A percentile compares a stretch with the other conserved stretches of the same genome.
phyloP scores from a whole-genome alignment of 2,888 invertebrate species.

The Tribolium freemani region DNA sequence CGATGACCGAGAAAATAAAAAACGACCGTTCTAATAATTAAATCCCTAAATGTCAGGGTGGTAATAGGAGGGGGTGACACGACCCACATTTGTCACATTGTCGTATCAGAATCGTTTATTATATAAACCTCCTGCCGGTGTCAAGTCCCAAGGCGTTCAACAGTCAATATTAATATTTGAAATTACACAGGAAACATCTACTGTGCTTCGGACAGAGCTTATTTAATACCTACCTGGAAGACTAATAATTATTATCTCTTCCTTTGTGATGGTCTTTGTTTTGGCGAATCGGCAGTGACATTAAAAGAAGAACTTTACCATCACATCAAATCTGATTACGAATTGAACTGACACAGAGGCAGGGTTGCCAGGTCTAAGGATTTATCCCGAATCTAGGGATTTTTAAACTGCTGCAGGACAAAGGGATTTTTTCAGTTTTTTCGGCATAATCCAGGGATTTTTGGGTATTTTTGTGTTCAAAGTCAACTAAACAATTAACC shows the following conservation, averaged over 20 bases:
- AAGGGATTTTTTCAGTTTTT: too few relatives aligned
- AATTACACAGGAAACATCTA: background rate
- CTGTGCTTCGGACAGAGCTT: background rate
- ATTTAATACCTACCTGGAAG: background rate
- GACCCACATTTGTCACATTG: constrained; percentile 29
- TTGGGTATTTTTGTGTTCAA: too few relatives aligned
- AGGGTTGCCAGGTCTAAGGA: too few relatives aligned
- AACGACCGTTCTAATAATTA: constrained; percentile 7
- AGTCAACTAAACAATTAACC: too few relatives aligned
- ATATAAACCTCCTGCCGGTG: constrained; percentile 28
- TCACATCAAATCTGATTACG: too few relatives aligned
- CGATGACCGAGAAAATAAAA: background rate
- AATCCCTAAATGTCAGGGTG: constrained; percentile 16
- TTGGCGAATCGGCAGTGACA: too few relatives aligned
- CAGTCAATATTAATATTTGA: constrained; percentile 8
- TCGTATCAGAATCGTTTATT: constrained; percentile 19
- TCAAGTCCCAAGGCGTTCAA: constrained; percentile 4
- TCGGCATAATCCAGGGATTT: too few relatives aligned
- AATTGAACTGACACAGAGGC: too few relatives aligned
- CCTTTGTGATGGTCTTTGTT: too few relatives aligned
- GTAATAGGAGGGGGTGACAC: constrained; percentile 15
- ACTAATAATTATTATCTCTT: background rate
- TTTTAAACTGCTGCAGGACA: too few relatives aligned
- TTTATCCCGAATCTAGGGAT: too few relatives aligned
- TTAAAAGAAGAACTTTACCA: too few relatives aligned